Base-by-base conservation (phyloP, 2,113 vertebrate species). In the Pteronura brasiliensis region DNA sequence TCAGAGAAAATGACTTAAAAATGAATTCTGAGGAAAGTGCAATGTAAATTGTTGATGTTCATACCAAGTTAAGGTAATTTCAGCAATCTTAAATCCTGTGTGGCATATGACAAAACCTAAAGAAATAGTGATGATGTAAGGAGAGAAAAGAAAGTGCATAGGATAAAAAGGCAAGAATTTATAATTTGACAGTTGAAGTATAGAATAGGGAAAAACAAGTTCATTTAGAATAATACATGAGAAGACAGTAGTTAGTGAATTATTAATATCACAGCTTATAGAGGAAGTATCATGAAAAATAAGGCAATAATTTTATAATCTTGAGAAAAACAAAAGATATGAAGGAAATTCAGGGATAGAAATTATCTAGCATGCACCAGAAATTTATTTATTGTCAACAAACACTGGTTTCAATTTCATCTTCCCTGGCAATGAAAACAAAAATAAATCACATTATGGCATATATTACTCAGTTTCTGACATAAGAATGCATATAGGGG, bases 381-480 rank as follows among this genome's bases (percentile, higher is more conserved):
- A 92, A 90, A 77, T 82, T 55, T 89, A 79, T 88, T 83, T 65
- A 84, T 57, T 84, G 6, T 65, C 8, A 63, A 39, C 61, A 52
- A 81, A 83, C 42, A 63, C 49, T 61, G n/a, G 39, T 71, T 82
- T 76, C 31, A 12, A 93, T 49, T 71, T 47, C 79, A 83, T 23
- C 59, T 83, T 65, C 31, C 31, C 27, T 88, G 52, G 57, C 65
- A 93, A 57, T 34, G 44, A 87, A 77, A 72, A 81, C 9, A 96
- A 83, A 88, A 91, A 84, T 71, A 12, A 93, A 47, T 69, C 36
- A 71, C 3, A 67, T 69, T 79, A 67, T 83, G 42, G 49, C 52
- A 87, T 44, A 49, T 57, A 23, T 61, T 91, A 84, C 81, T 93
- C 39, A 85, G 74, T 93, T 84, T 91, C 65, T 93, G 42, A 88